Base-by-base conservation (phyloP, 2,888 invertebrate species). In the Ectemnius continuus region DNA sequence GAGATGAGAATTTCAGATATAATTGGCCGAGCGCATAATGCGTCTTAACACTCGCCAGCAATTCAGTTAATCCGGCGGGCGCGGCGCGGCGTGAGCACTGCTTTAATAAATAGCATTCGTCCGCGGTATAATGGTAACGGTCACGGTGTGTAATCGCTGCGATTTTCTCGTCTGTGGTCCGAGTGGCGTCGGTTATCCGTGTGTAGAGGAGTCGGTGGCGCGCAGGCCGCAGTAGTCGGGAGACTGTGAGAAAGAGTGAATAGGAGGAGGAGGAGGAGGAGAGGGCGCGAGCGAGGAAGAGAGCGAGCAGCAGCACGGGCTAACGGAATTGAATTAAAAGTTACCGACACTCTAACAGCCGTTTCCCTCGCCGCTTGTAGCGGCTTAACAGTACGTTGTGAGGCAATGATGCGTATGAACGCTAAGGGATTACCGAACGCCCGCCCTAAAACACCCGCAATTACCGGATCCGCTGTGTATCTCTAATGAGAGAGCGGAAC, bases 271-370 rank as follows among this genome's bases (percentile, higher is more conserved):
- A 4, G 28, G 28, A 11, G 11, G 36, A 36, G 36, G 36, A 11
- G 36, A 36, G 36, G 2, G 36, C 36, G 36, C 5, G 36, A 36
- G 36, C 8, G 36, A 36, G 36, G 36, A 36, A 11, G 36, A 8
- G 36, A 11, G 11, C 8, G 36, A 36, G 8, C 8, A 36, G 28
- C 3, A 36, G 36, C 8, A 36, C 36, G 36, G n/a, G 52, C n/a
- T 79, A 76, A 81, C 83, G 76, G 75, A 82, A 82, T 82, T 61
- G 83, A 82, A 83, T 82, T 82, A 82, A 82, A 82, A 83, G 79
- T 83, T 83, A 73, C 73, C 77, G 73, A 61, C 67, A 59, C 70
- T 61, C 63, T 67, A 16, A 67, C 72, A 71, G 66, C 77, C 69
- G 72, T 77, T 80, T 75, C 77, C 74, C 70, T 69, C 52, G 62